These are phyloP conservation scores for Megamerina dolium DNA, from an alignment of 2,888 invertebrate genomes.

Conservation along the genomic window DNA sequence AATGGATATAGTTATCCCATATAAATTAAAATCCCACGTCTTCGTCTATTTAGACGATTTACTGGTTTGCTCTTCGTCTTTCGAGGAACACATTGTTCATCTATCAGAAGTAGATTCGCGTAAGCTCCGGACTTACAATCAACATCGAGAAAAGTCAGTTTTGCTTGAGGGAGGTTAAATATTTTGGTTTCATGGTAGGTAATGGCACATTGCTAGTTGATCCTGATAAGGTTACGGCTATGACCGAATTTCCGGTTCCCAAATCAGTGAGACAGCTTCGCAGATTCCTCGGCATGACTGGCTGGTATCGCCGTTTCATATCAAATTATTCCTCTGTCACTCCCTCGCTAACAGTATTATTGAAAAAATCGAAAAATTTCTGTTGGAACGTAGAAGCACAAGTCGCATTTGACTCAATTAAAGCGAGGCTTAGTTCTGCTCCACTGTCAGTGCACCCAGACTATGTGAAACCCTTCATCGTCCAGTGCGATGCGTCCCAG, in stretches of 20 bases:
- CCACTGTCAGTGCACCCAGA: conserved; percentile 13
- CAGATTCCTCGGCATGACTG: conserved; percentile 20
- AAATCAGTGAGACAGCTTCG: conserved; percentile 15
- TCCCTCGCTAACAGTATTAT: conserved; percentile 8
- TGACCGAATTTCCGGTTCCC: conserved; percentile 12
- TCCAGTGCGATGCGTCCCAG: too few species aligned
- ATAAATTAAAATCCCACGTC: conserved; percentile 10
- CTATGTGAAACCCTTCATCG: conserved; percentile 4
- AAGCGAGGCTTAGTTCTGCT: conserved; percentile 6
- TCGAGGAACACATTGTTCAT: conserved; percentile 9
- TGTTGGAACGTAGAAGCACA: too few species aligned
- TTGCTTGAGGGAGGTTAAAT: conserved; percentile 13
- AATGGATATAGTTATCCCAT: conserved; percentile 13
- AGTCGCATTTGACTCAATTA: conserved; percentile 9
- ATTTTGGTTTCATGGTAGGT: conserved; percentile 17
- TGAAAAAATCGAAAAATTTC: conserved; percentile 9
- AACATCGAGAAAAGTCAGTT: conserved; percentile 16
- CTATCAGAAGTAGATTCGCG: conserved; percentile 13
- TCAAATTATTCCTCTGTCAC: conserved; percentile 13
- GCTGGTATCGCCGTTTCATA: conserved; percentile 20
- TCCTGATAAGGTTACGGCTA: conserved; percentile 11
- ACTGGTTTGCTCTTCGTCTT: conserved; percentile 9
- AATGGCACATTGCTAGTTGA: conserved; percentile 13
- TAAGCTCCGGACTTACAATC: conserved; percentile 17
- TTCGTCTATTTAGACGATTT: conserved; percentile 19